A percentile compares a stretch with the other conserved stretches of the same genome.
Evolutionary conservation across 2,888 invertebrate genomes (phyloP).

Genomic region (Prenolepis imparis): DNA sequence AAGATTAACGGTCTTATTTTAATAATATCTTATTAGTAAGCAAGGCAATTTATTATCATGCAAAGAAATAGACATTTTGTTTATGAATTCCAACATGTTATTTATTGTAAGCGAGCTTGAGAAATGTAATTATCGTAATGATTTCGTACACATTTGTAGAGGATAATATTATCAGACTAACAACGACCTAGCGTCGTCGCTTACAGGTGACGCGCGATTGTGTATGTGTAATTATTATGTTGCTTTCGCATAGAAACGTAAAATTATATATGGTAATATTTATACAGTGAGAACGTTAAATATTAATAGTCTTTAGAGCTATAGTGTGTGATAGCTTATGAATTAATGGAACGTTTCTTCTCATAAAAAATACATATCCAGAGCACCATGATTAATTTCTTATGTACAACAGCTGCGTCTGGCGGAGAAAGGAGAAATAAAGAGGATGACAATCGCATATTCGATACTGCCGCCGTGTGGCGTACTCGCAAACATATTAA

Average conservation of each 20-base stretch:
- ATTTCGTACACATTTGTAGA: conserved; percentile 83
- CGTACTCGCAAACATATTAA: conserved; percentile 67
- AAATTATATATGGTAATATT: conserved; percentile 75
- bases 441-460: conserved; percentile 23
- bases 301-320: conserved; percentile 75
- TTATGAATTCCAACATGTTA: conserved; percentile 82
- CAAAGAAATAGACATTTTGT: conserved; percentile 29
- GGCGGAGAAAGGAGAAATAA: conserved; percentile 14
- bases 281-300: conserved; percentile 80
- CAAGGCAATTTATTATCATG: neutral
- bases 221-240: conserved; percentile 69
- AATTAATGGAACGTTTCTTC: conserved; percentile 81
- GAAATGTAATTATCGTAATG: conserved; percentile 85
- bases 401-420: conserved; percentile 74
- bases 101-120: conserved; percentile 85
- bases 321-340: conserved; percentile 72
- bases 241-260: conserved; percentile 76
- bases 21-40: neutral
- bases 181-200: conserved; percentile 78
- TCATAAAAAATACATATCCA: conserved; percentile 81
- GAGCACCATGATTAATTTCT: conserved; percentile 80
- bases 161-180: conserved; percentile 83
- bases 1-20: neutral
- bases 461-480: conserved; percentile 41
- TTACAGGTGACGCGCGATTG: conserved; percentile 70